A percentile compares a stretch with the other conserved stretches of the same genome.
Conservation (phyloP, 92 coral and sea anemone genomes). For the Phymanthus crucifer region DNA sequence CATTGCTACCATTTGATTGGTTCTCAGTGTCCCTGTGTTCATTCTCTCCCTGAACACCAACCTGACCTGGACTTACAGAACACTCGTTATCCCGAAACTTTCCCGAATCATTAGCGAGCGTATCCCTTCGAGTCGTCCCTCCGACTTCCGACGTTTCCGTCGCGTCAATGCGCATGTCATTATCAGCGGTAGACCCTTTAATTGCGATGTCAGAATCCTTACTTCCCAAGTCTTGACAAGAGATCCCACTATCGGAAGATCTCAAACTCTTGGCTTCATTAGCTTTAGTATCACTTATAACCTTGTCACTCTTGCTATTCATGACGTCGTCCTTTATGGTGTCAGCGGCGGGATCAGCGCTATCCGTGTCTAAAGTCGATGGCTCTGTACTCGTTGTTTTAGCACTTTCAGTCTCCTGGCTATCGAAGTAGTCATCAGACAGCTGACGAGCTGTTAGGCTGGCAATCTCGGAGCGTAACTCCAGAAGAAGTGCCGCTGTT, state of each 20-base stretch:
- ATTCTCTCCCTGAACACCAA: background rate
- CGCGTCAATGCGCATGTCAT: background rate
- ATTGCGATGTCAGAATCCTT: background rate
- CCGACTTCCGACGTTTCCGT: too few relatives aligned
- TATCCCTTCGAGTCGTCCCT: background rate
- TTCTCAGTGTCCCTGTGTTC: background rate
- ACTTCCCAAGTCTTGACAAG: background rate
- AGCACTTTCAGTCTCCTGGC: background rate
- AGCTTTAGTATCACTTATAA: background rate
- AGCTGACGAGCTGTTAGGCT: constrained; percentile 58
- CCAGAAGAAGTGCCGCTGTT: constrained; percentile 50
- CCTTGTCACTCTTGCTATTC: background rate
- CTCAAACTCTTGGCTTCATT: background rate
- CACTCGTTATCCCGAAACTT: background rate
- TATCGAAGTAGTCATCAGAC: constrained; percentile 3
- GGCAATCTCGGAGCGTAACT: constrained; percentile 62
- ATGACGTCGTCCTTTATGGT: background rate
- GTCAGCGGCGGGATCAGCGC: constrained; percentile 15
- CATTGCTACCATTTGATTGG: background rate
- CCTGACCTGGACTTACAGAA: background rate
- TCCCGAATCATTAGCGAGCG: background rate
- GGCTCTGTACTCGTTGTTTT: background rate
- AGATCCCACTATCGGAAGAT: background rate
- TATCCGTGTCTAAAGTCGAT: background rate
- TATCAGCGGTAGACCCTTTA: background rate